Evolutionary conservation across 2,888 invertebrate species (phyloP), one percentile per base, ranked within the genome.

Genomic region (Pseudoips prasinana): DNA sequence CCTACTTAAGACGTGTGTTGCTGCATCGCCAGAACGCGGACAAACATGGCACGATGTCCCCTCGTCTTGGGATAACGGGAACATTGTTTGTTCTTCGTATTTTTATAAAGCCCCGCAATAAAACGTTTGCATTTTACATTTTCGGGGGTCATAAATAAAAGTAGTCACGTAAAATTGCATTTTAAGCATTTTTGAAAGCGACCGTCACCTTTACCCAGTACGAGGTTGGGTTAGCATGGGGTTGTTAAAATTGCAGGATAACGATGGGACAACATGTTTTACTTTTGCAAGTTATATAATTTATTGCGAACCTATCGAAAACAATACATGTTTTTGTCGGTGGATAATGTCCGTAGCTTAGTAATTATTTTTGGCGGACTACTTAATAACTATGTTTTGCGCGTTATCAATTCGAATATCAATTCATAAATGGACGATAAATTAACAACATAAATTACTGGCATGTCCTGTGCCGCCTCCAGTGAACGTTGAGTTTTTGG

Each of bases 111-210:
- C 79, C 73, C 59, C 59, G 80, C 83, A 86, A 85, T 88, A 87
- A 86, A 88, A 87, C 76, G 81, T 85, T 85, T 81, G 80, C 78
- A 83, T 85, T 86, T 86, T 81, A 83, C 82, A 86, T 86, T 85
- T 84, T 79, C 78, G 61, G 77, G 77, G 80, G 69, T 70, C 81
- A 85, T 85, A 85, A 86, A 86, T 86, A 85, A 80, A 77, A 76
- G 69, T 72, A 58, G 73, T 73, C 73, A 69, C 70, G 75, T 82
- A 81, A 86, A 86, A 88, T 88, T 86, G 85, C 86, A 86, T 84
- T 86, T 83, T 83, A 86, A 87, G 85, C 83, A 82, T 83, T 79
- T 84, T 73, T 75, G 67, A 82, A 80, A 69, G 75, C 68, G 68
- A 58, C 75, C 72, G 74, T 72, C 80, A 84, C 80, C 77, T 83